Evolutionary conservation across 2,113 vertebrate genomes (phyloP).

Genomic region (Grus americana): DNA sequence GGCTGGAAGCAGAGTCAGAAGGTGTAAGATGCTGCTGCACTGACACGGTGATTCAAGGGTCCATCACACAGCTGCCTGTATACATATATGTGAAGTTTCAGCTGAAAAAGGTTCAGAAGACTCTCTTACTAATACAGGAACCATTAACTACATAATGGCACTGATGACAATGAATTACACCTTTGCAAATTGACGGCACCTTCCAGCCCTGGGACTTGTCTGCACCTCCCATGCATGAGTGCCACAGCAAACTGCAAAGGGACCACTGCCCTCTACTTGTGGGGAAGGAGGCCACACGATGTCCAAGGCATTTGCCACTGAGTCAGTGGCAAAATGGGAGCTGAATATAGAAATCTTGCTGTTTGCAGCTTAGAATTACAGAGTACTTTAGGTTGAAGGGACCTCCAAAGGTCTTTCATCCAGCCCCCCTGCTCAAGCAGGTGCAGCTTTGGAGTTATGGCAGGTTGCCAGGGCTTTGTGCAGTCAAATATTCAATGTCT

Average conservation of each 20-base stretch:
- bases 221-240: background rate
- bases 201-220: background rate
- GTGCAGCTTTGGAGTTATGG: background rate
- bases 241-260: fast-evolving
- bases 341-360: background rate
- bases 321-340: background rate
- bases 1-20: background rate
- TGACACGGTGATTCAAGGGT: background rate
- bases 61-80: background rate
- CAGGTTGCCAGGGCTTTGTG: background rate
- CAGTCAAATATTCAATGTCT: background rate
- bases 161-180: background rate
- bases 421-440: fast-evolving
- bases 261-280: background rate
- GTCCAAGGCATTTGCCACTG: background rate
- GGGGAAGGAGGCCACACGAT: fast-evolving
- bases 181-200: background rate
- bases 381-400: background rate
- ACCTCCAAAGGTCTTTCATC: background rate
- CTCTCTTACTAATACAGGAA: background rate
- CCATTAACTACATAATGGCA: fast-evolving
- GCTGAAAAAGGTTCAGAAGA: background rate
- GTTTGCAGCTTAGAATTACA: background rate
- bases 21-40: background rate
- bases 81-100: background rate